phyloP scores from a whole-genome alignment of 1,140 invertebrate species.

The Saccostrea echinata region DNA sequence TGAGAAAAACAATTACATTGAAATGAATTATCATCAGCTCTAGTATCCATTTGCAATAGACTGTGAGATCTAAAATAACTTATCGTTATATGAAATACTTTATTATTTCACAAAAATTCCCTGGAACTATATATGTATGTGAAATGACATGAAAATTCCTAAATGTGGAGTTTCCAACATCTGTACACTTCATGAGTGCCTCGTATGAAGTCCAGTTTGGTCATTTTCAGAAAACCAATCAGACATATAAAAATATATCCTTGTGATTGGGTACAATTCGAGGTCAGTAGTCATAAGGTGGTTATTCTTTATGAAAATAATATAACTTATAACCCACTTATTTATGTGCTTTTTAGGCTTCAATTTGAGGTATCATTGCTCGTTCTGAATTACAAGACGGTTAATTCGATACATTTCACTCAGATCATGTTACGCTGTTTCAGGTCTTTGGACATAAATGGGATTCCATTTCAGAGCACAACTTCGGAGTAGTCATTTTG shows the following conservation, averaged over 20 bases:
- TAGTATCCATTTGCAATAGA: too few species aligned
- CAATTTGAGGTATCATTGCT: too few species aligned
- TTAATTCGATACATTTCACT: not conserved
- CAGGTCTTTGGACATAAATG: slow-evolving; percentile 82
- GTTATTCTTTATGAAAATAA: too few species aligned
- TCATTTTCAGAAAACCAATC: slow-evolving; percentile 81
- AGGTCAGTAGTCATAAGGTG: slow-evolving; percentile 27
- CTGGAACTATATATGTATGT: slow-evolving; percentile 74
- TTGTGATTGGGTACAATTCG: slow-evolving; percentile 80
- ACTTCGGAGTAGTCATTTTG: slow-evolving; percentile 81
- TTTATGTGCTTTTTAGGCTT: too few species aligned
- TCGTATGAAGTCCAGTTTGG: slow-evolving; percentile 83
- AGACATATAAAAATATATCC: slow-evolving; percentile 83
- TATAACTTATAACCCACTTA: too few species aligned
- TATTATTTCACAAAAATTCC: too few species aligned
- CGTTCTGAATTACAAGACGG: too few species aligned
- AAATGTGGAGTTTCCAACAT: slow-evolving; percentile 82
- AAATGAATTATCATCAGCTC: too few species aligned
- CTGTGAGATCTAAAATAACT: too few species aligned
- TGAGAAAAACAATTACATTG: too few species aligned
- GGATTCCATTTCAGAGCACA: slow-evolving; percentile 82
- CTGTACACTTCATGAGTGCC: slow-evolving; percentile 77
- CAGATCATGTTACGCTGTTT: slow-evolving; percentile 15
- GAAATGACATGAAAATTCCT: slow-evolving; percentile 82
- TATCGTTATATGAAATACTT: too few species aligned